These are phyloP conservation scores for Cyclargus thomasi DNA, from an alignment of 1,140 invertebrate genomes.

Conservation along the genomic window DNA sequence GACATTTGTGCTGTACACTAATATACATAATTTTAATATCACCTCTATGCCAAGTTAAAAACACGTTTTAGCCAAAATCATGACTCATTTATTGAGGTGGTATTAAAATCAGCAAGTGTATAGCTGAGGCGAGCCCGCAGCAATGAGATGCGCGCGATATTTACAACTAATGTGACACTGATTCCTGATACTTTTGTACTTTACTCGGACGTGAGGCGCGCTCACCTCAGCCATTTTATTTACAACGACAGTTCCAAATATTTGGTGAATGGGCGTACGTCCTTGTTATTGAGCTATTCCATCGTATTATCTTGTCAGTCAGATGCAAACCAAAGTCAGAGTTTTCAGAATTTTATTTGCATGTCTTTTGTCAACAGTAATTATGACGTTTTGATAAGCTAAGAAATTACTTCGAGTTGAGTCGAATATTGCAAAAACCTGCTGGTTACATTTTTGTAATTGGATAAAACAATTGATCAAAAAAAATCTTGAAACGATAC, in stretches of 20 bases:
- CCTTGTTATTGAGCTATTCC: background rate
- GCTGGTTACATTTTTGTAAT: too few relatives aligned
- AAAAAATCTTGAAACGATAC: too few relatives aligned
- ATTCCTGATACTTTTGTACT: constrained; percentile 42
- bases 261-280: background rate
- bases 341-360: too few relatives aligned
- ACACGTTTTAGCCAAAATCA: background rate
- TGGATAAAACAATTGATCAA: too few relatives aligned
- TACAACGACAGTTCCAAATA: constrained; percentile 41
- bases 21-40: constrained; percentile 22
- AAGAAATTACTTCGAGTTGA: too few relatives aligned
- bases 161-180: constrained; percentile 16
- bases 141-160: constrained; percentile 8
- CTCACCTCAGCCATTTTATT: constrained; percentile 43
- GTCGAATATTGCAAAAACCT: too few relatives aligned
- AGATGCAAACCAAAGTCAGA: too few relatives aligned
- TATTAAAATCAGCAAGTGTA: background rate
- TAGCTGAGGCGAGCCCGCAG: constrained; percentile 28
- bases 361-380: too few relatives aligned
- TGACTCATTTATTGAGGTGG: background rate
- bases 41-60: background rate
- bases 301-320: background rate
- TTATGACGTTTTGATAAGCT: too few relatives aligned
- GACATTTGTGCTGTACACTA: constrained; percentile 71
- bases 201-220: constrained; percentile 29